Percentiles rank a stretch among this genome's conserved stretches.
Conservation (phyloP, 2,888 invertebrate genomes). For the Drosophila kuntzei region DNA sequence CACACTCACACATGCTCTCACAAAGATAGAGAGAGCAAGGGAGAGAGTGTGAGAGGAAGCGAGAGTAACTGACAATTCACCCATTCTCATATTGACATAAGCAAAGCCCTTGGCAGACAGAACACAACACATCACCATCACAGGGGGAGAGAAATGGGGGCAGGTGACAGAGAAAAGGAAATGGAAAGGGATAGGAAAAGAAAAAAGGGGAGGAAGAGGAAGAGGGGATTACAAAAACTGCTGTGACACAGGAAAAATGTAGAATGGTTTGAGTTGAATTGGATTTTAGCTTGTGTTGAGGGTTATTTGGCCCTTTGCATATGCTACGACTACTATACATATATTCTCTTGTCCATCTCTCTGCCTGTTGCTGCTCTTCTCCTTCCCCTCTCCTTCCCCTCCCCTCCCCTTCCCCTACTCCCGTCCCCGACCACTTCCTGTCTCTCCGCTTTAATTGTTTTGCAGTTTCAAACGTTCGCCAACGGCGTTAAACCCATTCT, state of each 20-base stretch:
- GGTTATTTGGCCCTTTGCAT: conserved; percentile 11
- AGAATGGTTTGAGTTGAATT: conserved; percentile 8
- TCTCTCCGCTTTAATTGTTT: conserved; percentile 65
- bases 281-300: conserved; percentile 6
- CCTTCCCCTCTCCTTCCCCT: too few species aligned
- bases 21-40: background rate
- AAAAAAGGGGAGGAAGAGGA: background rate
- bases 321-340: conserved; percentile 17
- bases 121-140: conserved; percentile 36
- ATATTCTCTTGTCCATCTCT: conserved; percentile 2
- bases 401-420: too few species aligned
- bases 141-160: too few species aligned
- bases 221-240: conserved; percentile 30
- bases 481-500: conserved; percentile 19
- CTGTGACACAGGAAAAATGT: conserved; percentile 55
- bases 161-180: conserved; percentile 7
- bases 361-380: conserved; percentile 53
- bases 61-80: conserved; percentile 24
- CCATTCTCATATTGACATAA: conserved; percentile 64
- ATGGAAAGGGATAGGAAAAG: background rate
- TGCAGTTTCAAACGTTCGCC: conserved; percentile 38
- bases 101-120: conserved; percentile 47
- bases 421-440: conserved; percentile 6
- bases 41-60: background rate
- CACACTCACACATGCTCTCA: conserved; percentile 12